Conservation (phyloP, 1,140 invertebrate genomes). For the Latrodectus geometricus region DNA sequence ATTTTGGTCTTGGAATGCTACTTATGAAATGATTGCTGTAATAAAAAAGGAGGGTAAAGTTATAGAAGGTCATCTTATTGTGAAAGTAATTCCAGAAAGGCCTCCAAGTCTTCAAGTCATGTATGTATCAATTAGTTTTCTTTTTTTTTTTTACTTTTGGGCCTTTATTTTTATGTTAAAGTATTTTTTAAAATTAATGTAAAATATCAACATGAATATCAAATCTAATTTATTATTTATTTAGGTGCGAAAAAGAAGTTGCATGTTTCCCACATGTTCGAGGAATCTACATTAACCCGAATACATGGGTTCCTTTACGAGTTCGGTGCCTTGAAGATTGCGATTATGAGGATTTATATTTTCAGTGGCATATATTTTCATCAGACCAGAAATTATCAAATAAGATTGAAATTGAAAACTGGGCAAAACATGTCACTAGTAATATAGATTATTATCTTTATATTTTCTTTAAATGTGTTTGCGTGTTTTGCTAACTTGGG, state of each 20-base stretch:
- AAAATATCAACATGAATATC: neutral
- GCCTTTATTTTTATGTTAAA: no score
- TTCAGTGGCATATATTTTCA: conserved; percentile 30
- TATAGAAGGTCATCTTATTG: conserved; percentile 20
- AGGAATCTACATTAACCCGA: conserved; percentile 36
- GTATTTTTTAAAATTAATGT: no score
- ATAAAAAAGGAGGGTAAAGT: conserved; percentile 38
- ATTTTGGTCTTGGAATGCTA: conserved; percentile 15
- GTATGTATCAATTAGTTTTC: conserved; percentile 5
- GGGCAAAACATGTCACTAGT: conserved; percentile 23
- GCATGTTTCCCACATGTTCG: conserved; percentile 35
- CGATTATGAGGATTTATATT: conserved; percentile 10
- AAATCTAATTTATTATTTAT: neutral
- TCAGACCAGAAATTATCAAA: conserved; percentile 22
- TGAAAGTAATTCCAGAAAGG: conserved; percentile 31
- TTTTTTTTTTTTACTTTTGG: no score
- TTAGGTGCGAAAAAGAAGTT: conserved; percentile 54
- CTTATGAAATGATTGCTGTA: conserved; percentile 35
- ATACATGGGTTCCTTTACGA: conserved; percentile 26
- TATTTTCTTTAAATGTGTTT: neutral
- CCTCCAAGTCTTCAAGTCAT: conserved; percentile 41
- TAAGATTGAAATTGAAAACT: conserved; percentile 23
- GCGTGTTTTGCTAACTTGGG: neutral
- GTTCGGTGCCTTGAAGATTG: conserved; percentile 49
- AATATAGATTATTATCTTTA: neutral